Conservation (phyloP, 37 sponge, comb jelly and placozoan species). For the Halichondria panicea region DNA sequence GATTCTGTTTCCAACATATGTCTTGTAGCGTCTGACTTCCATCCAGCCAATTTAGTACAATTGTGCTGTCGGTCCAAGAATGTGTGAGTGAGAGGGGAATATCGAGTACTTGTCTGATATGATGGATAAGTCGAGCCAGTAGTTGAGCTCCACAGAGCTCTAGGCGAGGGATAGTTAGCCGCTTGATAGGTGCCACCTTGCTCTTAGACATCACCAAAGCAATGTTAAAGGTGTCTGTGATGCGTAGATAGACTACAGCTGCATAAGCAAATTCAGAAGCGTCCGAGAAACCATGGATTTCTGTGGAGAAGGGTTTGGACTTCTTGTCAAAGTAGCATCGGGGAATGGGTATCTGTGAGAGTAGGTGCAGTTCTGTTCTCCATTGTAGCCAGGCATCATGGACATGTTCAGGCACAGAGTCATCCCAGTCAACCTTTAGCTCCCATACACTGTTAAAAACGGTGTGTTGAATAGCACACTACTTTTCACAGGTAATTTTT, state of each 20-base stretch:
- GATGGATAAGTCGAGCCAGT: constrained; percentile 36
- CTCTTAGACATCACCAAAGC: constrained; percentile 23
- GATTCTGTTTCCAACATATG: too few relatives aligned
- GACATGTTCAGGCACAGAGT: constrained; percentile 4
- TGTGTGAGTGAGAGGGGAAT: constrained; percentile 20
- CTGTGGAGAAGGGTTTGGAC: background rate
- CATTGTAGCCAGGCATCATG: constrained; percentile 22
- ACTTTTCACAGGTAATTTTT: too few relatives aligned
- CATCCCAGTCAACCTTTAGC: constrained; percentile 35
- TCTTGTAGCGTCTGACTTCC: too few relatives aligned
- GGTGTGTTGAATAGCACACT: too few relatives aligned
- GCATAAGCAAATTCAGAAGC: constrained; percentile 34
- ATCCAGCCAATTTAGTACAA: constrained; percentile 46
- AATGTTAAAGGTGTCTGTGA: constrained; percentile 6
- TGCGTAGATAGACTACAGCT: constrained; percentile 50
- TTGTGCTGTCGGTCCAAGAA: constrained; percentile 47
- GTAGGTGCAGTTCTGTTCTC: constrained; percentile 23
- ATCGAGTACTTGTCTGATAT: constrained; percentile 10
- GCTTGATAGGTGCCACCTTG: constrained; percentile 41
- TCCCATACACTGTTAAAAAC: too few relatives aligned
- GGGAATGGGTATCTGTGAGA: constrained; percentile 2
- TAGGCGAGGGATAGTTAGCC: constrained; percentile 34
- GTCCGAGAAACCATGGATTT: constrained; percentile 25
- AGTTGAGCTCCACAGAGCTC: constrained; percentile 39
- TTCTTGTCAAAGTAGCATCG: constrained; percentile 18